phyloP scores from a whole-genome alignment of 2,888 invertebrate genomes.

The Cataglyphis cursor region DNA sequence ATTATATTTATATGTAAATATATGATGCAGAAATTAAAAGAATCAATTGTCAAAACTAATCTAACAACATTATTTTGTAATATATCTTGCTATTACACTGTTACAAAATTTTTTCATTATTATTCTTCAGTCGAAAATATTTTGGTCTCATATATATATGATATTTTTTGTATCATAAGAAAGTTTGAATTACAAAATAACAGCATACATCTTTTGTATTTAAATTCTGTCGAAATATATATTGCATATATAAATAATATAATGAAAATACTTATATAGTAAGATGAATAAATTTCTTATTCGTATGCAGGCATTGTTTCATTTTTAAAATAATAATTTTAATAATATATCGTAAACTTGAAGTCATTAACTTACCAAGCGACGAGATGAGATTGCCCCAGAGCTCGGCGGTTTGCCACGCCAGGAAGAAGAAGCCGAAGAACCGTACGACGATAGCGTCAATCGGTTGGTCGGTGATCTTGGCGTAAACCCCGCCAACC shows the following conservation, averaged over 20 bases:
- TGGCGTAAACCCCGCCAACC: conserved; percentile 96
- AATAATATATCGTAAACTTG: background rate
- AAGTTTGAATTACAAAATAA: background rate
- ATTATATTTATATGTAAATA: background rate
- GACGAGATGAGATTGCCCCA: conserved; percentile 99
- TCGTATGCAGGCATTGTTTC: background rate
- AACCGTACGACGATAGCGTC: conserved; percentile 98
- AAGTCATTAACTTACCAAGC: conserved; percentile 89
- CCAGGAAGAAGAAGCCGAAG: conserved; percentile 99
- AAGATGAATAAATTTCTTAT: background rate
- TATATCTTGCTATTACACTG: background rate
- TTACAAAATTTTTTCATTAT: background rate
- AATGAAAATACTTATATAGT: background rate
- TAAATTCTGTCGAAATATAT: background rate
- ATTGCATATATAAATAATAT: background rate
- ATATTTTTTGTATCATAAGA: background rate
- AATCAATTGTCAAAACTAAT: background rate
- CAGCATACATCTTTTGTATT: background rate
- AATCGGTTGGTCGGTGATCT: conserved; percentile 94
- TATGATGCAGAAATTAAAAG: background rate
- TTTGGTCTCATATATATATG: background rate
- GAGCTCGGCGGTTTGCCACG: conserved; percentile 98
- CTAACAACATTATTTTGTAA: background rate
- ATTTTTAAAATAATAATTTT: background rate
- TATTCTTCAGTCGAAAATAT: background rate